A percentile compares a stretch with the other conserved stretches of the same genome.
These are phyloP conservation scores for Campopleginae sp. DNA, from an alignment of 2,888 invertebrate species.

Conservation along the genomic window DNA sequence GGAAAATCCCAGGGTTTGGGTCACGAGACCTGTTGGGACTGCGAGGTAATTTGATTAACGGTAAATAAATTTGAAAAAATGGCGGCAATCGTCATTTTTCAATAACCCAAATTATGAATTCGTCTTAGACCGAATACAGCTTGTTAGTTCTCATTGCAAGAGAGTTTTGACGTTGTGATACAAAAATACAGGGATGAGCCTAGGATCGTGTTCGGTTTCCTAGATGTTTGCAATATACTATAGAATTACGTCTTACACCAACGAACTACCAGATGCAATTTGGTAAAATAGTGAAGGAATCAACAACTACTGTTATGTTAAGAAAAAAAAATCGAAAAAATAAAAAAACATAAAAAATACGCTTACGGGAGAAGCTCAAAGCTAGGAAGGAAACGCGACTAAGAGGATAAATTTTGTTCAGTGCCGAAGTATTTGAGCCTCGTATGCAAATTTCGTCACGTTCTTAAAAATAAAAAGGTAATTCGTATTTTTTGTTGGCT, in stretches of 20 bases:
- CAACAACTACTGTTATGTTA: conserved; percentile 12
- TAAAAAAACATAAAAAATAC: conserved; percentile 20
- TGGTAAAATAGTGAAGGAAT: conserved; percentile 15
- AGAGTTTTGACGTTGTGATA: background rate
- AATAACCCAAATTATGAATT: background rate
- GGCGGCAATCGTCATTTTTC: background rate
- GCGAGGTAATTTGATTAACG: background rate
- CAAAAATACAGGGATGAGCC: background rate
- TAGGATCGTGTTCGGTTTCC: background rate
- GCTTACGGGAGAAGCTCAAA: conserved; percentile 46
- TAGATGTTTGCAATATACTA: background rate
- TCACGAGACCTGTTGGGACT: background rate
- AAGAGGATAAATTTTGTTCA: conserved; percentile 50
- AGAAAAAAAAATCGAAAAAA: background rate
- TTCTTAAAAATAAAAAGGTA: background rate
- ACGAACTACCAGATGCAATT: conserved; percentile 13
- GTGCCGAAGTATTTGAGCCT: conserved; percentile 58
- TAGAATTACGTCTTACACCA: background rate
- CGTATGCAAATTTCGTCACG: conserved; percentile 17
- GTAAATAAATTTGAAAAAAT: background rate
- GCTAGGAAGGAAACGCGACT: conserved; percentile 57
- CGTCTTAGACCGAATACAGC: background rate
- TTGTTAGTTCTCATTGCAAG: background rate
- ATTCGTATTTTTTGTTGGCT: conserved; percentile 1
- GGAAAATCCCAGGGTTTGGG: background rate